Evolutionary conservation across 2,113 vertebrate species (phyloP).

Genomic region (Gambusia affinis): DNA sequence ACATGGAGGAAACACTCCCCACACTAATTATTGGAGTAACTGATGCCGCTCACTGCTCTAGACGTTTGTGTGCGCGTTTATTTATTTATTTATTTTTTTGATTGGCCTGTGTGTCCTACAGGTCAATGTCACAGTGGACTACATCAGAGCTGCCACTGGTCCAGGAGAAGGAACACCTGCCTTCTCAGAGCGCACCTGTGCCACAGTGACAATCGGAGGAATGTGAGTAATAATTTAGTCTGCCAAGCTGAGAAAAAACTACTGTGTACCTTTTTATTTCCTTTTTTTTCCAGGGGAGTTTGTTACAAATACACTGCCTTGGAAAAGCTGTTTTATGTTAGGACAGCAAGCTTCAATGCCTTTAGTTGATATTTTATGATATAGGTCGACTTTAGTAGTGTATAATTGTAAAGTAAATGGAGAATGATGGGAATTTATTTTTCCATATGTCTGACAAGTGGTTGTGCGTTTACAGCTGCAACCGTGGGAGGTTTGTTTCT

Average conservation of each 20-base stretch:
- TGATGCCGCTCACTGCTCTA: slow-evolving; percentile 7
- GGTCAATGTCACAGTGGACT: slow-evolving; percentile 96
- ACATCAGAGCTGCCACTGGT: slow-evolving; percentile 92
- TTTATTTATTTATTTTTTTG: slow-evolving; percentile 6
- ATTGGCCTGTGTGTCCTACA: slow-evolving; percentile 44
- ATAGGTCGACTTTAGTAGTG: no score
- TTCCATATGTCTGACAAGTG: no score
- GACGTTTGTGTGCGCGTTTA: neutral
- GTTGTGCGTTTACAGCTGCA: no score
- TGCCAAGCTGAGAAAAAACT: neutral
- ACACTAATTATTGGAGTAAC: slow-evolving; percentile 43
- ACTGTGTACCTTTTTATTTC: neutral
- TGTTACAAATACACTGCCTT: neutral
- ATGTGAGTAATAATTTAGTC: slow-evolving; percentile 85
- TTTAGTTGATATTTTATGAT: no score
- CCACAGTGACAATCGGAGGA: slow-evolving; percentile 94
- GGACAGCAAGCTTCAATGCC: no score
- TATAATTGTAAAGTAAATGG: no score
- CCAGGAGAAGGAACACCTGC: slow-evolving; percentile 86
- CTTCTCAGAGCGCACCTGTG: slow-evolving; percentile 95
- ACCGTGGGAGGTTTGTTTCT: no score
- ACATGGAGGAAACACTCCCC: slow-evolving; percentile 13
- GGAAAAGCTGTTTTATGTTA: neutral
- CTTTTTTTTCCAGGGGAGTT: neutral
- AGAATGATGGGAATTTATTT: no score